Base-by-base conservation (phyloP, 2,797 vertebrate species). In the Chloroceryle inda region DNA sequence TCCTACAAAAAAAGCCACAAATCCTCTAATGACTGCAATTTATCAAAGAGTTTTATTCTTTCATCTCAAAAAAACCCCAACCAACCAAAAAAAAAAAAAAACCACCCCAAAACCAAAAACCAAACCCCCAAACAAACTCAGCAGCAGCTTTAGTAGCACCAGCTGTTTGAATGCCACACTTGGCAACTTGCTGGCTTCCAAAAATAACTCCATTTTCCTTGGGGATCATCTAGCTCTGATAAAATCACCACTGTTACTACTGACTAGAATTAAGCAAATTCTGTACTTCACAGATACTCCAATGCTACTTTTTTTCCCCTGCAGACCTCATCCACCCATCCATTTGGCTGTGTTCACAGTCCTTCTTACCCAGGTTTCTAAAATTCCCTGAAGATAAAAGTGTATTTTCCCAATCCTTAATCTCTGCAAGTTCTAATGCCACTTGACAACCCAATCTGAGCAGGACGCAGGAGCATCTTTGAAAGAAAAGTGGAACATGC, bases 331-430 rank as follows among this genome's bases (percentile, higher is more conserved):
- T 29, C 29, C 72, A 88, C 26, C 20, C 56, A 64, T 50, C 31
- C 45, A 68, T 50, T 92, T 69, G 81, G 22, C 33, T 27, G 31
- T 42, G 23, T 85, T 93, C 72, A 96, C 11, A 5, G 40, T 47
- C 42, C 76, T 79, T 86, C 63, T 80, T 72, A 85, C 5, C 13
- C 53, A 82, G 35, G 44, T 69, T 90, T 82, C 89, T 62, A 33
- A 66, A 85, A 73, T 47, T 92, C 75, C 73, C 38, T 55, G 35
- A 93, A 94, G 27, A 79, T 61, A 88, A 19, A 85, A 80, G 0
- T 21, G 94, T 47, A 80, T 96, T 94, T 96, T 85, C 61, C 87
- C 50, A 59, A 9, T 61, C 29, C 58, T 91, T 94, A 96, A 96
- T 85, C 88, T 92, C 72, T 82, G 37, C 49, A 95, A 33, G 49